Evolutionary conservation across 2,113 vertebrate species (phyloP).

Genomic region (Turdus rufiventris): DNA sequence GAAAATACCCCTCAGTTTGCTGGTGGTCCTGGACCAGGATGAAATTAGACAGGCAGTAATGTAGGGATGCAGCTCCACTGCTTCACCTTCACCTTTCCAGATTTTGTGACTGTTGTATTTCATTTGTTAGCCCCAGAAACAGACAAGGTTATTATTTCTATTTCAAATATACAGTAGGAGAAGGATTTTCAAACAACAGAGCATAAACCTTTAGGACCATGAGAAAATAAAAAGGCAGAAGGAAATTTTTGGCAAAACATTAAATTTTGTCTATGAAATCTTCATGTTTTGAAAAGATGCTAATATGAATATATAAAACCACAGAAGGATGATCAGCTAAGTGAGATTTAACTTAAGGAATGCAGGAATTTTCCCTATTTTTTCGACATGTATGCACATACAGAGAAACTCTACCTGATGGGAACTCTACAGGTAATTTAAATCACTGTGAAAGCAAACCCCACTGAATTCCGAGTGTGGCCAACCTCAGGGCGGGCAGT

Average conservation of each 20-base stretch:
- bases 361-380: background rate
- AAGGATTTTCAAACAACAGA: background rate
- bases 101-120: background rate
- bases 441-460: background rate
- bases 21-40: background rate
- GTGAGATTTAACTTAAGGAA: background rate
- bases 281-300: background rate
- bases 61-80: background rate
- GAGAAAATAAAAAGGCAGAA: background rate
- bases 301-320: background rate
- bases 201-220: background rate
- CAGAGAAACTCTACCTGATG: background rate
- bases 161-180: background rate
- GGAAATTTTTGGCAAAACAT: background rate
- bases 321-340: background rate
- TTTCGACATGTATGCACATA: fast-evolving
- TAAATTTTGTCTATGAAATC: background rate
- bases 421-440: fast-evolving
- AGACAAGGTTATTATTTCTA: background rate
- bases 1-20: background rate
- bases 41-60: background rate
- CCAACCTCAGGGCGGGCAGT: background rate
- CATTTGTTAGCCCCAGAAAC: background rate
- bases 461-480: background rate
- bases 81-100: background rate